Evolutionary conservation across 2,113 vertebrate species (phyloP), one percentile per base, ranked within the genome.

Genomic region (Cairina moschata): DNA sequence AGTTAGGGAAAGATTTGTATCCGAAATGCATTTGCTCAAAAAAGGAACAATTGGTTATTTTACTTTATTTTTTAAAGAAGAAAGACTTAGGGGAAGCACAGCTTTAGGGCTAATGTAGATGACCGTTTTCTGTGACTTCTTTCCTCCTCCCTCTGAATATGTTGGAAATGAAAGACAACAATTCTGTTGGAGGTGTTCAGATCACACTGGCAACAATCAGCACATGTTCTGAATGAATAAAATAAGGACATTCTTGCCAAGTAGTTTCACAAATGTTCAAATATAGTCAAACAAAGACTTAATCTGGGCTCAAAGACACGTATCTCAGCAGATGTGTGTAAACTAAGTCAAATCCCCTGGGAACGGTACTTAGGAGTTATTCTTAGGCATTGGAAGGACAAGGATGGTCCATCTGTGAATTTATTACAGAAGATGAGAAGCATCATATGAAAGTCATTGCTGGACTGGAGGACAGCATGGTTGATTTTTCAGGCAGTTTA

Each of bases 321-420:
- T 97, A 90, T 94, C 95, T 96, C 91, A 96, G 93, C 96, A 97
- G 96, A 97, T 97, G 96, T 95, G 94, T 96, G 95, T 96, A 92
- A 96, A 95, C 89, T 83, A 95, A 80, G 28, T 8, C 91, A 38
- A 91, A 76, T 15, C 96, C 84, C 95, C 81, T 11, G 96, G 91
- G 96, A 97, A 2, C 78, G 32, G 91, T 87, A 80, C 93, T 97
- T 95, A 93, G 81, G 94, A 97, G 94, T 95, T 96, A 97, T 97
- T 96, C 96, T 95, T 95, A 95, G 96, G 94, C 87, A 0, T 58
- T 42, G 59, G 96, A 97, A 97, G 96, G 96, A 97, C 96, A 95
- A 95, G 91, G 95, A 95, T 97, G 89, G 96, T 96, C 96, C 96
- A 96, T 97, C 96, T 97, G 96, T 97, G 96, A 96, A 96, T 97